Evolutionary conservation across 2,888 invertebrate species (phyloP).

Genomic region (Oligia latruncula): DNA sequence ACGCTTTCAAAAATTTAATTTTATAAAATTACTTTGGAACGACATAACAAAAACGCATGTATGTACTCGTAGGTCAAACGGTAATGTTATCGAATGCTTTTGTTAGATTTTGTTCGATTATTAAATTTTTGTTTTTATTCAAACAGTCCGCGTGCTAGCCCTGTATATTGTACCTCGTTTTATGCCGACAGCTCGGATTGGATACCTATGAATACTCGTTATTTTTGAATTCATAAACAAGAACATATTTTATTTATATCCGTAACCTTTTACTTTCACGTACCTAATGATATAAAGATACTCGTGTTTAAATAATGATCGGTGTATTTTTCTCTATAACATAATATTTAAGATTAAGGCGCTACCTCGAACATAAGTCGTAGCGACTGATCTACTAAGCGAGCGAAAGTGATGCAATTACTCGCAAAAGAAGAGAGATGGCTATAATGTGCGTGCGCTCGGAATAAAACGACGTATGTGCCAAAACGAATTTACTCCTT

Average conservation of each 20-base stretch:
- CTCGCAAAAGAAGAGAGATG: no score
- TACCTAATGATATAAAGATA: background rate
- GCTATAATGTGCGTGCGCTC: no score
- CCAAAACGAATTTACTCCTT: no score
- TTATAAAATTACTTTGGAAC: background rate
- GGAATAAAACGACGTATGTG: no score
- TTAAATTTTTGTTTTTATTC: conserved; percentile 24
- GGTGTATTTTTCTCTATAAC: background rate
- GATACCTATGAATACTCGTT: conserved; percentile 66
- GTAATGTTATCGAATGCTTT: background rate
- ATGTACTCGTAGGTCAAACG: background rate
- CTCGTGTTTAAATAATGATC: background rate
- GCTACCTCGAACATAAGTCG: no score
- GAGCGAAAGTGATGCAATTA: no score
- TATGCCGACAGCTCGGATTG: conserved; percentile 62
- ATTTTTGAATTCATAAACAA: conserved; percentile 58
- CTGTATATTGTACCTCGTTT: conserved; percentile 71
- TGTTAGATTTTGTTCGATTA: background rate
- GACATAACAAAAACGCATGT: background rate
- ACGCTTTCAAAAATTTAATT: background rate
- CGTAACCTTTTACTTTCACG: conserved; percentile 15
- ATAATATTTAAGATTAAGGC: background rate
- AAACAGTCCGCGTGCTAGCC: conserved; percentile 60
- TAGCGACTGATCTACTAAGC: no score
- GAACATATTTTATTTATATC: conserved; percentile 41